Base-by-base conservation (phyloP, 2,113 vertebrate species). In the Picathartes gymnocephalus region DNA sequence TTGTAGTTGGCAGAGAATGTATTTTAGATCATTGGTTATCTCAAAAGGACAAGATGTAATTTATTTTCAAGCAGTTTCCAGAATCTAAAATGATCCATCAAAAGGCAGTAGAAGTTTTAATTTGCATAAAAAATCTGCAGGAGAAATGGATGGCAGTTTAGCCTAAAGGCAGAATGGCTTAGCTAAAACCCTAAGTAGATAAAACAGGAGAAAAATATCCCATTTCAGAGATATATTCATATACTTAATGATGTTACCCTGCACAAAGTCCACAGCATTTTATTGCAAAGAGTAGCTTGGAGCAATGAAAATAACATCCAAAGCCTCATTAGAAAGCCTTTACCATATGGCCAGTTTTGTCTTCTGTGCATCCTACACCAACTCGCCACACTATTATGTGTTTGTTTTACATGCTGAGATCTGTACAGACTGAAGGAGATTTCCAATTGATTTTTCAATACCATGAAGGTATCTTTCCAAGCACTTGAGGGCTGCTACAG, bases 241-340 rank as follows among this genome's bases (percentile, higher is more conserved):
- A 44, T 39, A 57, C 57, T 90, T 95, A 90, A 93, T 83, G 61
- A 81, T 78, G 88, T 92, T 96, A 70, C 65, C 60, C 74, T 94
- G 95, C 79, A 94, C 56, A 76, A 90, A 89, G 87, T 79, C 80
- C 93, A 79, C 69, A 89, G 81, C 89, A 10, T 79, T 87, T 70
- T 89, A 81, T 90, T 95, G 81, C 96, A 90, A 27, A 84, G 87
- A 96, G 66, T 95, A 74, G 90, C 85, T 81, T 81, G 81, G 81
- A 92, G 81, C 84, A 87, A 94, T 92, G 86, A 80, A 92, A 97
- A 82, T 96, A 86, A 91, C 92, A 91, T 95, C 92, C 74, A 95
- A 91, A 94, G 73, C 33, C 82, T 92, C 73, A 80, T 93, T 92
- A 89, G 89, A 81, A 85, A 81, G 50, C 77, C 86, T 76, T 83